Evolutionary conservation across 2,113 vertebrate species (phyloP).

Genomic region (Callorhinus ursinus): DNA sequence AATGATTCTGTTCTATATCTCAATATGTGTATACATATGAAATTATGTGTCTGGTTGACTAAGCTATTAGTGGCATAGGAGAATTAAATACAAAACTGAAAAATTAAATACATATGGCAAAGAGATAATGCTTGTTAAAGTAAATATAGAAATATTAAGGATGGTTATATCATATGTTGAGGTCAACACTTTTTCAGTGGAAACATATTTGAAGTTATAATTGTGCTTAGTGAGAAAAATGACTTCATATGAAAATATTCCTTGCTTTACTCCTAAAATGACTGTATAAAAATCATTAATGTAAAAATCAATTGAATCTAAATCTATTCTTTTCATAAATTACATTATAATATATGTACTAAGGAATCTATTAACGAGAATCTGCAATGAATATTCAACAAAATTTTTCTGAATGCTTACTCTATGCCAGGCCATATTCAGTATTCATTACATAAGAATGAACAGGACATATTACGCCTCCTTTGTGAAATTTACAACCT

Average conservation of each 20-base stretch:
- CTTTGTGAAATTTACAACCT: background rate
- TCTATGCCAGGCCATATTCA: background rate
- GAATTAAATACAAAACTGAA: slow-evolving; percentile 33
- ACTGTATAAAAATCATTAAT: slow-evolving; percentile 59
- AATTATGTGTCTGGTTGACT: background rate
- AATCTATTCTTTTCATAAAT: slow-evolving; percentile 52
- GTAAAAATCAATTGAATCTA: slow-evolving; percentile 51
- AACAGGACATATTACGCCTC: background rate
- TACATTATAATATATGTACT: slow-evolving; percentile 50
- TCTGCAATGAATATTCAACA: slow-evolving; percentile 5
- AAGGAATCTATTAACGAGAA: slow-evolving; percentile 45
- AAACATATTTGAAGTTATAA: slow-evolving; percentile 65
- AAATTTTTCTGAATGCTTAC: background rate
- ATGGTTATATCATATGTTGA: slow-evolving; percentile 48
- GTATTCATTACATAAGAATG: background rate
- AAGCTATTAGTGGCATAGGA: slow-evolving; percentile 21
- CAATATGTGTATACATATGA: background rate
- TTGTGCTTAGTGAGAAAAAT: slow-evolving; percentile 39
- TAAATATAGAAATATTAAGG: slow-evolving; percentile 36
- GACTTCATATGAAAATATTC: slow-evolving; percentile 57
- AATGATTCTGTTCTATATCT: background rate
- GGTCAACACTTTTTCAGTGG: slow-evolving; percentile 58
- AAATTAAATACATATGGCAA: slow-evolving; percentile 55
- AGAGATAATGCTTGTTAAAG: slow-evolving; percentile 9
- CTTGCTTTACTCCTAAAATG: slow-evolving; percentile 49